These are phyloP conservation scores for Epinotia bilunana DNA, from an alignment of 2,888 invertebrate genomes.

Conservation along the genomic window DNA sequence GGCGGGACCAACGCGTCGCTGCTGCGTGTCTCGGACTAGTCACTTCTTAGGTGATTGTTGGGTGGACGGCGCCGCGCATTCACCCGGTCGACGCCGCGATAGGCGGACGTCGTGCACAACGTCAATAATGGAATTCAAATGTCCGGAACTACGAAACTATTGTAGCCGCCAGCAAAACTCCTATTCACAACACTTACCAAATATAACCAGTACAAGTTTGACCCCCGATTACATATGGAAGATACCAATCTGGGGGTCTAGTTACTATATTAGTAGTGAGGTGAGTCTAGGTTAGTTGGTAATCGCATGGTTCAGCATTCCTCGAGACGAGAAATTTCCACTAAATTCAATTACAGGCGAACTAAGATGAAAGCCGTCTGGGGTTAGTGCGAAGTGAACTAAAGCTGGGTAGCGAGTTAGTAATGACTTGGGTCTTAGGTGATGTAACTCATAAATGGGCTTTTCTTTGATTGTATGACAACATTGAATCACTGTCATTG, in stretches of 20 bases:
- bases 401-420: not conserved
- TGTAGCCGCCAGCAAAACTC: no score
- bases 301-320: not conserved
- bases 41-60: no score
- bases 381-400: not conserved
- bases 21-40: no score
- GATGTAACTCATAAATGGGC: not conserved
- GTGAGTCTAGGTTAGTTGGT: not conserved
- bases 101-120: no score
- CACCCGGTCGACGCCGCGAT: no score
- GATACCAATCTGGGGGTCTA: not conserved
- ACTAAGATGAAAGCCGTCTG: not conserved
- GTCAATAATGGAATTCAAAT: no score
- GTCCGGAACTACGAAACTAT: no score
- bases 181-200: no score
- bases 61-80: no score
- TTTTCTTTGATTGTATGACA: no score
- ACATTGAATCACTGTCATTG: no score
- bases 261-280: not conserved
- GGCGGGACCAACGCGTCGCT: no score
- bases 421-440: not conserved
- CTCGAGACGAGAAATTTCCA: not conserved
- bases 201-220: not conserved
- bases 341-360: not conserved
- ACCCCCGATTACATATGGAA: not conserved